These are phyloP conservation scores for Eupleurogrammus muticus DNA, from an alignment of 2,797 vertebrate species.

Conservation along the genomic window DNA sequence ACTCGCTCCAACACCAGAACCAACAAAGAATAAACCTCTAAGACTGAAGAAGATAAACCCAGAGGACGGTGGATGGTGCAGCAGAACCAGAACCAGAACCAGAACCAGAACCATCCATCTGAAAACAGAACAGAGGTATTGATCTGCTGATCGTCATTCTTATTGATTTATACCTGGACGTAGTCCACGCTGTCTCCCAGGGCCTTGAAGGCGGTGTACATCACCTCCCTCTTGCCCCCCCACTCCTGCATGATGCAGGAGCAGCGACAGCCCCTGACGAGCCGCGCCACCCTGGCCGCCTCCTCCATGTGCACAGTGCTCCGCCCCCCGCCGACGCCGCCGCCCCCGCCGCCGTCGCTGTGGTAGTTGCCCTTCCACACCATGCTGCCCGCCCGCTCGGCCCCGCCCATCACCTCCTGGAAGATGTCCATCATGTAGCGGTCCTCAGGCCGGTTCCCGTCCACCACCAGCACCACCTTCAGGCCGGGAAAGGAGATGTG, in stretches of 20 bases:
- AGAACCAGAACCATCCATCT: too few species aligned
- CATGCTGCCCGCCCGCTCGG: constrained; percentile 87
- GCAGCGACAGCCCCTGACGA: constrained; percentile 87
- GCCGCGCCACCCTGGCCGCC: constrained; percentile 79
- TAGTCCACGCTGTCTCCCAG: constrained; percentile 96
- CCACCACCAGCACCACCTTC: constrained; percentile 97
- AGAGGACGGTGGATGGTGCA: too few species aligned
- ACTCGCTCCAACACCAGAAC: too few species aligned
- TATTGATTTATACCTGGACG: constrained; percentile 87
- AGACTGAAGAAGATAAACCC: too few species aligned
- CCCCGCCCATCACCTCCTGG: constrained; percentile 92
- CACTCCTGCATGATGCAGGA: constrained; percentile 97
- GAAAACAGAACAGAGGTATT: too few species aligned
- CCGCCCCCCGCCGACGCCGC: constrained; percentile 45
- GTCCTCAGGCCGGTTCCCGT: constrained; percentile 93
- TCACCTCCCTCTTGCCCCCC: constrained; percentile 98
- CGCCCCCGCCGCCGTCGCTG: constrained; percentile 82
- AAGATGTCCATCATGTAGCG: constrained; percentile 99
- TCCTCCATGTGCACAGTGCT: constrained; percentile 85
- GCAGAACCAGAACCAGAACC: too few species aligned
- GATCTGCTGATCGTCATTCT: too few species aligned
- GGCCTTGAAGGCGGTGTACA: constrained; percentile 98
- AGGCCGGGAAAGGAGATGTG: constrained; percentile 93
- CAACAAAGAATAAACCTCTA: too few species aligned
- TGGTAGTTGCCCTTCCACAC: constrained; percentile 97